Evolutionary conservation across 2,888 invertebrate genomes (phyloP).

Genomic region (Pantelozetes paolii): DNA sequence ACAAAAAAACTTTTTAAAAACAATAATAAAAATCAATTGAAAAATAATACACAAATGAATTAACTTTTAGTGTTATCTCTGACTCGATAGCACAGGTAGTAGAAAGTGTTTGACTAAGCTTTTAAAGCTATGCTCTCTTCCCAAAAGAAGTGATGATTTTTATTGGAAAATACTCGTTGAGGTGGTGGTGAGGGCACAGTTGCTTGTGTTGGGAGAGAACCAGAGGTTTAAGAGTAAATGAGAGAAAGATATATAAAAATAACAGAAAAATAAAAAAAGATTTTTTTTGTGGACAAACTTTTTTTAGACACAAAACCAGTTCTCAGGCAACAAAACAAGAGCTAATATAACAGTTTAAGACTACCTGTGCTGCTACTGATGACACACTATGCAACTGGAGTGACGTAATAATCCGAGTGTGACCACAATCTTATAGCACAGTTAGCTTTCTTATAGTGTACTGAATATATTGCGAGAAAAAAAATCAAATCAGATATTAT

Average conservation of each 20-base stretch:
- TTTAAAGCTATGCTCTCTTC: too few relatives aligned
- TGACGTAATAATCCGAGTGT: conserved; percentile 23
- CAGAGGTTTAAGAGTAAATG: neutral
- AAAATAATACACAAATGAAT: too few relatives aligned
- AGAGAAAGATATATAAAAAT: neutral
- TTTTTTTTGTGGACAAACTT: neutral
- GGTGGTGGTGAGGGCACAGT: neutral
- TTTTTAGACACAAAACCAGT: neutral
- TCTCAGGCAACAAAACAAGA: neutral
- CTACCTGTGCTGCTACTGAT: neutral
- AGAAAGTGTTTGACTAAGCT: too few relatives aligned
- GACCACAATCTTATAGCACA: neutral
- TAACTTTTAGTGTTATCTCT: too few relatives aligned
- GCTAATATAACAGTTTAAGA: neutral
- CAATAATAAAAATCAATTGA: too few relatives aligned
- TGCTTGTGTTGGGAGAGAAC: neutral
- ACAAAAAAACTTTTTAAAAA: too few relatives aligned
- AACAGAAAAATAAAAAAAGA: neutral
- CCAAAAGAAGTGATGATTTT: too few relatives aligned
- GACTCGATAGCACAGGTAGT: too few relatives aligned
- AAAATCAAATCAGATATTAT: neutral
- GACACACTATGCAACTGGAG: conserved; percentile 20
- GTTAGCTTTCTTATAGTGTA: neutral
- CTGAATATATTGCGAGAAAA: too few relatives aligned
- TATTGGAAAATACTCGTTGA: neutral